Evolutionary conservation across 1,140 invertebrate species (phyloP), one percentile per base, ranked within the genome.

Genomic region (Drosophila pallidifrons): DNA sequence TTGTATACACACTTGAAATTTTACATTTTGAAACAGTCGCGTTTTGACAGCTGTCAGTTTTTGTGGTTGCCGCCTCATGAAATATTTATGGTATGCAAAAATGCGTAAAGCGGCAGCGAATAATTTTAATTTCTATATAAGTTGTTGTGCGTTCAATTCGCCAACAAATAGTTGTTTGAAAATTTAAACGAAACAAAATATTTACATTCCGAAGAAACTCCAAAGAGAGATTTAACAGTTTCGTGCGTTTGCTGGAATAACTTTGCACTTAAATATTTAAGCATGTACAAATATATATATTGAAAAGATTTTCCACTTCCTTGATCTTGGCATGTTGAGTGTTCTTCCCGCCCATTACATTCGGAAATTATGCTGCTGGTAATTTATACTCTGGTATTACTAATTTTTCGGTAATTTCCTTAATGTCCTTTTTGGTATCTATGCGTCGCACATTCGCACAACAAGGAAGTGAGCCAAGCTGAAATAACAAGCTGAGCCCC

Each of bases 1-100:
- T 66, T 68, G 41, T 76, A 65, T 60, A 63, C 70, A 74, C 51
- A 43, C 43, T 74, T 43, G 70, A 41, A 25, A 68, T 74, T 68
- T 70, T 63, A 35, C 70, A 75, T 83, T 83, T 85, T 35, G 66
- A 76, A 83, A 77, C 76, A 79, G 75, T 74, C 81, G 72, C 52
- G 82, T 91, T 91, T 81, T 91, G 82, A 83, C 82, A 83, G 80
- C 87, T 91, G 87, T 87, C 87, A 81, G 74, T 86, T 86, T 82
- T 77, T 75, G 79, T 54, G 81, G 78, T 74, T 66, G 71, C 66
- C 69, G 85, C 68, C 81, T 86, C 81, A 89, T 89, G 86, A 85
- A 89, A 85, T 89, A 89, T 90, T 88, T 90, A 88, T 88, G 75
- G 49, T 71, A 65, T 64, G 75, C 58, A 73, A 64, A 76, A 86